A percentile compares a stretch with the other conserved stretches of the same genome.
These are phyloP conservation scores for Amphiprion ocellaris DNA, from an alignment of 2,113 vertebrate species.

Conservation along the genomic window DNA sequence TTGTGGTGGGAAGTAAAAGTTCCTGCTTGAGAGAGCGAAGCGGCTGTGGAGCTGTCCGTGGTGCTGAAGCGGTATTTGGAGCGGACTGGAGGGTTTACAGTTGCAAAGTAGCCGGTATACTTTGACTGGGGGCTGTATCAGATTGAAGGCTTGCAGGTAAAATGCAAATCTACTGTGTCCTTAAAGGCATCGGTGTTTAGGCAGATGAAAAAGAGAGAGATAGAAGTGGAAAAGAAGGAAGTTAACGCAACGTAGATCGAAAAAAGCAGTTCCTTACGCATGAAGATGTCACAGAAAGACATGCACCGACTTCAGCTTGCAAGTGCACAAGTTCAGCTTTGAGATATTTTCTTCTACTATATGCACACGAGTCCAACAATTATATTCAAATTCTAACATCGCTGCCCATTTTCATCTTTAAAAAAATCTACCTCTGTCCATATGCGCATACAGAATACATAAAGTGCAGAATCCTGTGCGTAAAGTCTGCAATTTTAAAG, in stretches of 20 bases:
- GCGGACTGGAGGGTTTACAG: constrained; percentile 43
- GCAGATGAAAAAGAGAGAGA: neutral
- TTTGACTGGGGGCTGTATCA: constrained; percentile 30
- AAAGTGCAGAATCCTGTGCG: neutral
- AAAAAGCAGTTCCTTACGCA: too few species aligned
- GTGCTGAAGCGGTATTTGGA: constrained; percentile 57
- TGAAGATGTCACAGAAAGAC: constrained; percentile 17
- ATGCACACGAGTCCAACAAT: neutral
- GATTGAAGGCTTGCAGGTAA: neutral
- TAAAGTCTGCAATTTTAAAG: constrained; percentile 43
- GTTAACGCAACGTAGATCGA: neutral
- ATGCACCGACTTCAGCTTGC: neutral
- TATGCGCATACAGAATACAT: neutral
- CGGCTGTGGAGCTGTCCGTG: constrained; percentile 68
- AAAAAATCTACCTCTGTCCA: neutral
- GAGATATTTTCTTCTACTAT: constrained; percentile 2
- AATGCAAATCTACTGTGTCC: neutral
- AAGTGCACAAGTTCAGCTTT: constrained; percentile 47
- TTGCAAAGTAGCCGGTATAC: constrained; percentile 29
- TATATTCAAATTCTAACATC: neutral
- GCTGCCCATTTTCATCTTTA: neutral
- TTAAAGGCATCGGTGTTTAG: neutral
- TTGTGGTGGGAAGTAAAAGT: constrained; percentile 6
- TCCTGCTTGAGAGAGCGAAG: neutral
- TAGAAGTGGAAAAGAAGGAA: neutral